Base-by-base conservation (phyloP, 2,888 invertebrate species). In the Oxyscelio sp. region DNA sequence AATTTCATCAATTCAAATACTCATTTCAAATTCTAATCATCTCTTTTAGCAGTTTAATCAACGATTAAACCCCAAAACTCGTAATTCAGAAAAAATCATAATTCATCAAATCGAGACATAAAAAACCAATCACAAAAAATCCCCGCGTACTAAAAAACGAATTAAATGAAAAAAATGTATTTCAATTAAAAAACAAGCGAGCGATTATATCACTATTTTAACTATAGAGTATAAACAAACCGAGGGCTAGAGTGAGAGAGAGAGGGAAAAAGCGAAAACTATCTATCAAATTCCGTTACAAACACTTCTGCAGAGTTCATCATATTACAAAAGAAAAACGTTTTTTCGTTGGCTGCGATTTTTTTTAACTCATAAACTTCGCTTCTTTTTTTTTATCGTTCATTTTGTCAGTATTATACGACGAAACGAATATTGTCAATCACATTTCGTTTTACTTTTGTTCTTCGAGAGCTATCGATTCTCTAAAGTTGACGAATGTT, bases 361-460 rank as follows among this genome's bases (percentile, higher is more conserved):
- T 81, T 80, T 74, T 81, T 68, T 27, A 61, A 61, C 81, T 70
- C 81, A 81, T 75, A 61, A 81, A 81, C 68, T 75, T 63, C 50
- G 83, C 54, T 66, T 71, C 71, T n/a, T 68, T 78, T n/a, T 73
- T 83, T 83, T 78, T 75, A 70, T 75, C 74, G 73, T 75, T 70
- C 78, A 78, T 74, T 78, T 78, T 74, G 59, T 77, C 73, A 56
- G 66, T 73, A 71, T 68, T 73, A 78, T 66, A 78, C 78, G 61
- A 70, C 82, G 75, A 82, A 78, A 78, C 83, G 78, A 78, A 83
- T 83, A 78, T 83, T 83, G 78, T 78, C 83, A 83, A 83, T 83
- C 83, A 83, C 79, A 77, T 82, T 82, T 77, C 77, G 71, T 75
- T 82, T 82, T 75, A 75, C 75, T 82, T 82, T 82, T 82, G 77